Evolutionary conservation across 1,140 invertebrate species (phyloP), one percentile per base, ranked within the genome.

Genomic region (Sycobia sp.): DNA sequence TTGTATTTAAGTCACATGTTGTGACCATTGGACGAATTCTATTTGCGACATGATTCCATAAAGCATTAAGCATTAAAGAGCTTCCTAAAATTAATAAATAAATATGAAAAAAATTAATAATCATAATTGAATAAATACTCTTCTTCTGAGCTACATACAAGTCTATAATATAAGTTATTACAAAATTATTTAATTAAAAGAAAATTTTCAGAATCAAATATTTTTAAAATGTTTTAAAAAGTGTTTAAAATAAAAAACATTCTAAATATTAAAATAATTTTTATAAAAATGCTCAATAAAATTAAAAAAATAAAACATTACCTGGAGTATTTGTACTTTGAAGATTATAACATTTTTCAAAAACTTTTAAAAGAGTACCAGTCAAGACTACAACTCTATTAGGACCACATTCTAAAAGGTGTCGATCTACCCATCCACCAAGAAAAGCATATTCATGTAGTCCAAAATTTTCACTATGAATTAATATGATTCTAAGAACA

Each of bases 351-450:
- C 78, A 81, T 43, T 73, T 77, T 32, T 76, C 65, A 32, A 81
- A 70, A 23, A 78, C 62, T 4, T 61, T 67, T 5, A 69, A 53
- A 9, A 82, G 59, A 16, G 71, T 71, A 9, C 71, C 72, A 0
- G 72, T 68, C 18, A 81, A 61, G n/a, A 59, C 56, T n/a, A 49
- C 59, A 9, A 74, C 67, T 44, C 62, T 73, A 61, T 70, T 70
- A 34, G 69, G 79, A 1, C 77, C 61, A 60, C 76, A 77, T 36
- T 72, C 72, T 27, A 71, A 39, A 22, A 82, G 64, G 57, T 78
- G 79, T 34, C 79, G 65, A 68, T 80, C 79, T 20, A 82, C 72
- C 78, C 78, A 82, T 11, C 80, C 79, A 55, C 77, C 74, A 10
- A 84, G 70, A 4, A 84, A 71, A 18, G 71, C 39, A 53, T 82